phyloP scores from a whole-genome alignment of 1,140 invertebrate species.

The Hirudo medicinalis region DNA sequence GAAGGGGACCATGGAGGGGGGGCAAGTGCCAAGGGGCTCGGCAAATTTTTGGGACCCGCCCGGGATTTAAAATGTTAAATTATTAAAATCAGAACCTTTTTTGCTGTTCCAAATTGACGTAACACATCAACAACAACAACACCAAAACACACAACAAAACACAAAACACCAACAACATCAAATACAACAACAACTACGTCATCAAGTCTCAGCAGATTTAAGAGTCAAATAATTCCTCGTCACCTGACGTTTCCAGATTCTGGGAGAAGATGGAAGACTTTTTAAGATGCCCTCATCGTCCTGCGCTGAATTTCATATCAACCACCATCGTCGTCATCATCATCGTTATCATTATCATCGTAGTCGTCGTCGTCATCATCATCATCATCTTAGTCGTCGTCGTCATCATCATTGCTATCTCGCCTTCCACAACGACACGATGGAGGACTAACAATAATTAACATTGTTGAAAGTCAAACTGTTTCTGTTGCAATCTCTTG shows the following conservation, averaged over 20 bases:
- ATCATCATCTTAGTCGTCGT: conserved; percentile 1
- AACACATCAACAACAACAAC: conserved; percentile 7
- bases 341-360: background rate
- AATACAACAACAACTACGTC: background rate
- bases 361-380: background rate
- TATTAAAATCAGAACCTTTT: background rate
- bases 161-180: background rate
- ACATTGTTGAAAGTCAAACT: background rate
- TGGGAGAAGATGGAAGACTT: background rate
- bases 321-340: background rate
- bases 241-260: background rate
- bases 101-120: too few species aligned
- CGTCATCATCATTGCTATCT: background rate
- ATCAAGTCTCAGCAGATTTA: background rate
- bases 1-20: too few species aligned
- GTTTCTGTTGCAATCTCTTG: background rate
- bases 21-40: too few species aligned
- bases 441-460: background rate
- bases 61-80: too few species aligned
- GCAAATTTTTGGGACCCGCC: too few species aligned
- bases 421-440: background rate
- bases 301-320: background rate
- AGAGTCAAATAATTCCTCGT: background rate
- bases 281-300: background rate
- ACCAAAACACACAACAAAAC: background rate